Percentiles rank a stretch among this genome's conserved stretches.
Evolutionary conservation across 2,113 vertebrate genomes (phyloP).

Genomic region (Embiotoca jacksoni): DNA sequence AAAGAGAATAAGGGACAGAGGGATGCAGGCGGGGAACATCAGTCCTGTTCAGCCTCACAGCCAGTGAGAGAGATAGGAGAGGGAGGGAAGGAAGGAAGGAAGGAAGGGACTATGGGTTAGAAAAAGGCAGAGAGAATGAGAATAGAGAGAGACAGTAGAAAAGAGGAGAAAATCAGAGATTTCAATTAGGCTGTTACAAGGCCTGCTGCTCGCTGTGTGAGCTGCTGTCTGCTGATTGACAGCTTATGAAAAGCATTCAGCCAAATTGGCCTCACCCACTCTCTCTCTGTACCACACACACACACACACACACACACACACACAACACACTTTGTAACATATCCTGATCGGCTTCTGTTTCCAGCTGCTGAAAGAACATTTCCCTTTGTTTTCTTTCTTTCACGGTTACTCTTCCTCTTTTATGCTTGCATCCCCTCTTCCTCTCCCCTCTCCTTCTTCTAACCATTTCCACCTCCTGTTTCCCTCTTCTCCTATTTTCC

Average conservation of each 20-base stretch:
- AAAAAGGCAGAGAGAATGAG: slow-evolving; percentile 6
- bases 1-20: background rate
- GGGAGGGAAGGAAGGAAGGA: background rate
- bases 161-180: slow-evolving; percentile 21
- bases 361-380: slow-evolving; percentile 42
- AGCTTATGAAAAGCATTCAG: slow-evolving; percentile 45
- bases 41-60: background rate
- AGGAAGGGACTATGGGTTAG: background rate
- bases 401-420: background rate
- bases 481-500: background rate
- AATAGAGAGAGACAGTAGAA: background rate
- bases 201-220: slow-evolving; percentile 25
- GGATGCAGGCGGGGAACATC: background rate
- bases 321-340: slow-evolving; percentile 20
- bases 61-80: background rate
- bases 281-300: slow-evolving; percentile 7
- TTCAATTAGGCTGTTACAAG: slow-evolving; percentile 47
- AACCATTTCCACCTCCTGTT: background rate
- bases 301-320: slow-evolving; percentile 9
- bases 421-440: background rate
- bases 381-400: slow-evolving; percentile 39
- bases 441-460: background rate
- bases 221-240: slow-evolving; percentile 52
- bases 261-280: slow-evolving; percentile 58
- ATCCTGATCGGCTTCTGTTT: slow-evolving; percentile 10